Percentiles rank a stretch among this genome's conserved stretches.
These are phyloP conservation scores for Cheirogaleus major DNA, from an alignment of 2,797 vertebrate species.

Conservation along the genomic window DNA sequence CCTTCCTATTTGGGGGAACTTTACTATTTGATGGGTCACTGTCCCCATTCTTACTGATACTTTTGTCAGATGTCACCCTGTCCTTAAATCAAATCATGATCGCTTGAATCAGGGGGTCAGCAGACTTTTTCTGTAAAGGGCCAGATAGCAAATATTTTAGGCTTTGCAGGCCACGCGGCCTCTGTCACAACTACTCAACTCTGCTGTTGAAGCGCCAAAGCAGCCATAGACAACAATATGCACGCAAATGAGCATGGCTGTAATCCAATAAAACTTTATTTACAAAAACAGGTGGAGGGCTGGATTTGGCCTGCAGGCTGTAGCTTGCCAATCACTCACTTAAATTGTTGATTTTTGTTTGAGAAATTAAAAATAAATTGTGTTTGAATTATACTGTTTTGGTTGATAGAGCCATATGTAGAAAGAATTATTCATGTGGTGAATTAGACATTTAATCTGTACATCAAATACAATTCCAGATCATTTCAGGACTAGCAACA, in stretches of 20 bases:
- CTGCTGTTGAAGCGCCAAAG: background rate
- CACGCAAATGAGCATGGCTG: background rate
- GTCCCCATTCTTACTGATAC: constrained; percentile 69
- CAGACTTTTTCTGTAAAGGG: constrained; percentile 40
- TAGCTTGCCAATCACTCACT: constrained; percentile 40
- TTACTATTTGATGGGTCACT: constrained; percentile 49
- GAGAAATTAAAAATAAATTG: constrained; percentile 74
- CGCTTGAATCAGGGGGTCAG: background rate
- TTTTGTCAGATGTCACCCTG: constrained; percentile 77
- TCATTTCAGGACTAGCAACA: constrained; percentile 69
- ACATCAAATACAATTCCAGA: constrained; percentile 83
- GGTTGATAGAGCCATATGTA: constrained; percentile 77
- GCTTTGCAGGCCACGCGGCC: background rate
- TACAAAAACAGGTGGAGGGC: constrained; percentile 18
- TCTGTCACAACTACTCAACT: constrained; percentile 33
- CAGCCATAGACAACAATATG: background rate
- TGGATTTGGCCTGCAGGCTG: background rate
- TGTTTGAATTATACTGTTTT: constrained; percentile 83
- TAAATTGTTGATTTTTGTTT: constrained; percentile 66
- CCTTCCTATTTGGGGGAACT: constrained; percentile 78
- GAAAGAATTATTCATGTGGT: constrained; percentile 76
- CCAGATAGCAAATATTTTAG: constrained; percentile 36
- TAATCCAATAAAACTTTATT: constrained; percentile 47
- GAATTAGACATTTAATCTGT: constrained; percentile 78
- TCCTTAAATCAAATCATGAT: constrained; percentile 80